Evolutionary conservation across 2,797 vertebrate genomes (phyloP).

Genomic region (Argentina silus): DNA sequence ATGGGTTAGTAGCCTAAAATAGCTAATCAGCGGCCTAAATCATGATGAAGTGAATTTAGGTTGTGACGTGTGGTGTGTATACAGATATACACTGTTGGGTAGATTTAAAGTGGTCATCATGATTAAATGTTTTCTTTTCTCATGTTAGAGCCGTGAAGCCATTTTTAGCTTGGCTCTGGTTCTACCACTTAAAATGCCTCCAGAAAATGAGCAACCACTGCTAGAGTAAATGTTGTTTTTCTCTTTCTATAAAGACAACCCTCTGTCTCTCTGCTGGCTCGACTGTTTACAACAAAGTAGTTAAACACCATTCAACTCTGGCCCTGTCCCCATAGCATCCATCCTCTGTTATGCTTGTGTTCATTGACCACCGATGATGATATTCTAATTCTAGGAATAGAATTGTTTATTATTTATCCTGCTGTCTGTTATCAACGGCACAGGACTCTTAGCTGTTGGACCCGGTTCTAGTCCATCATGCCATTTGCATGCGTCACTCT

Average conservation of each 20-base stretch:
- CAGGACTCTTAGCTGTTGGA: no score
- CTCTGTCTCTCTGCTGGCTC: constrained; percentile 14
- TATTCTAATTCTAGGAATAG: not conserved
- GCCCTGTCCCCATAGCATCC: not conserved
- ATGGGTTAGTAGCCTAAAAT: no score
- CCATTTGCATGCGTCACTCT: not conserved
- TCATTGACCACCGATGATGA: not conserved
- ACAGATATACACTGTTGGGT: constrained; percentile 27
- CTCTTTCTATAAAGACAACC: constrained; percentile 53
- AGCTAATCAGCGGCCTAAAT: no score
- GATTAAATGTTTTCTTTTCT: constrained; percentile 49
- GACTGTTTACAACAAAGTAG: not conserved
- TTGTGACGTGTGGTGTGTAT: no score
- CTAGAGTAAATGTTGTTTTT: constrained; percentile 60
- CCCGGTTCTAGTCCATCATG: not conserved
- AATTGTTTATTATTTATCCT: no score
- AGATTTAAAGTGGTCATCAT: not conserved
- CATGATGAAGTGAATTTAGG: no score
- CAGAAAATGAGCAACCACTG: constrained; percentile 61
- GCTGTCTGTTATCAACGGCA: no score
- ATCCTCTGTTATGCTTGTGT: not conserved
- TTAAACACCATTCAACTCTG: not conserved
- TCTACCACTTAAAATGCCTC: constrained; percentile 73
- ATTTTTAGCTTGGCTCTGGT: constrained; percentile 68
- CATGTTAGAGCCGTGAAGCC: constrained; percentile 53